A percentile compares a stretch with the other conserved stretches of the same genome.
These are phyloP conservation scores for Muscina levida DNA, from an alignment of 2,888 invertebrate species.

Conservation along the genomic window DNA sequence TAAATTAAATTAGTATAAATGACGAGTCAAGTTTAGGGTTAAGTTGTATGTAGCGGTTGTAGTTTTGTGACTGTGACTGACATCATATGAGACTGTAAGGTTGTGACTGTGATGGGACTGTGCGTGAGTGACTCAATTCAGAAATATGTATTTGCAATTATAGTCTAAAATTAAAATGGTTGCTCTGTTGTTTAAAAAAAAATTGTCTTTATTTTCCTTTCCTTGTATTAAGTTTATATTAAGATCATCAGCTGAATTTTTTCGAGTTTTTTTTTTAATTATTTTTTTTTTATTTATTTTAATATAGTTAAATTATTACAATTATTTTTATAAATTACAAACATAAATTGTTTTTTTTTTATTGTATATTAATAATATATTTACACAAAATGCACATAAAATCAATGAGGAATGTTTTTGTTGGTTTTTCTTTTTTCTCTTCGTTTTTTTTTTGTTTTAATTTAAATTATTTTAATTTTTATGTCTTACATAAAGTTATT, in stretches of 20 bases:
- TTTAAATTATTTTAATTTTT: constrained; percentile 61
- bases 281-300: constrained; percentile 44
- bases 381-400: constrained; percentile 58
- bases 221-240: constrained; percentile 60
- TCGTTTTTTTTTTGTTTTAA: constrained; percentile 33
- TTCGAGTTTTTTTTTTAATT: constrained; percentile 29
- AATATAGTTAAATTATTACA: constrained; percentile 9
- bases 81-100: no score
- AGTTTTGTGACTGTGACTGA: no score
- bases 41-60: no score
- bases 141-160: no score
- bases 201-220: constrained; percentile 28
- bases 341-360: no score
- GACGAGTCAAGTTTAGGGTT: background rate
- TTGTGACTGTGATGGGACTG: background rate
- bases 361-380: constrained; percentile 28
- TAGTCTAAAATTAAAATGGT: no score
- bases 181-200: background rate
- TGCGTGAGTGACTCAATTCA: constrained; percentile 1
- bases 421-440: constrained; percentile 38
- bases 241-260: constrained; percentile 66
- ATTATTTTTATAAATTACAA: constrained; percentile 60
- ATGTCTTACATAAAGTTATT: constrained; percentile 64
- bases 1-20: no score
- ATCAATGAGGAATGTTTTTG: constrained; percentile 64